Conservation (phyloP, 2,888 invertebrate species). For the Limnephilus auricula region DNA sequence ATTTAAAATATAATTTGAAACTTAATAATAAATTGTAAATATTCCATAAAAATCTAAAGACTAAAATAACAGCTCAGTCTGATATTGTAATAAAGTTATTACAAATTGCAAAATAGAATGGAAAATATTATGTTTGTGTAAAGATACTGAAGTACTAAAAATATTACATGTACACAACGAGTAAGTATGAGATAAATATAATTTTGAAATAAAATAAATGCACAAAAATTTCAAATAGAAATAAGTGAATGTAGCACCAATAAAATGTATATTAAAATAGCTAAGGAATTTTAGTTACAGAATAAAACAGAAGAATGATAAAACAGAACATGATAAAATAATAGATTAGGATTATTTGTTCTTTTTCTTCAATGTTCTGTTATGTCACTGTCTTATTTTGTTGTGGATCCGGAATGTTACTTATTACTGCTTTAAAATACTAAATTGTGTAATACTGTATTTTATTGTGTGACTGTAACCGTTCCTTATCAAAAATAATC, state of each 20-base stretch:
- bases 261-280: neutral
- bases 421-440: neutral
- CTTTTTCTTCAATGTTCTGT: too few relatives aligned
- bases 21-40: neutral
- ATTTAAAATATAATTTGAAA: neutral
- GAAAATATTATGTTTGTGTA: neutral
- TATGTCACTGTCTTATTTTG: too few relatives aligned
- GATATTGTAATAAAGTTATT: neutral
- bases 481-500: neutral
- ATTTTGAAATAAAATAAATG: neutral
- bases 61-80: neutral
- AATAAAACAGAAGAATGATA: too few relatives aligned
- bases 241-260: neutral
- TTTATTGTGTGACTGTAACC: neutral
- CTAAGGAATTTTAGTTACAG: neutral
- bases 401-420: neutral
- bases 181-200: neutral
- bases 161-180: neutral
- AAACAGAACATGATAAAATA: too few relatives aligned
- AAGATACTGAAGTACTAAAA: neutral
- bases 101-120: neutral
- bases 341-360: too few relatives aligned
- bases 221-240: neutral
- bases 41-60: neutral
- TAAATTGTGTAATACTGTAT: too few relatives aligned